Evolutionary conservation across 2,797 vertebrate species (phyloP), one percentile per base, ranked within the genome.

Genomic region (Passerculus sandwichensis): DNA sequence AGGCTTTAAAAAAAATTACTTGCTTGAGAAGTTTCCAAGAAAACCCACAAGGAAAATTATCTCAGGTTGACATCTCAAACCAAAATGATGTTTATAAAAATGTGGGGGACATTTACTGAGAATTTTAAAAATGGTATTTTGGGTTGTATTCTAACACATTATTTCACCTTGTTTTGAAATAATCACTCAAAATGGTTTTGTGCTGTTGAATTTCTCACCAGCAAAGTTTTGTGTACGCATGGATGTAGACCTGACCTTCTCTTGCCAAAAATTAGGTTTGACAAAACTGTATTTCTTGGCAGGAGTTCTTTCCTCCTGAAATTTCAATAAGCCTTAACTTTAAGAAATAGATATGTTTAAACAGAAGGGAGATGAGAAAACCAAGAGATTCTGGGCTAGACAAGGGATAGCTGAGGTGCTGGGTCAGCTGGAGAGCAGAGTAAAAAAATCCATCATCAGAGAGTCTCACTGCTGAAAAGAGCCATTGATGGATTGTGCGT

Each of bases 101-200:
- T 42, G 14, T 29, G 42, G 38, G 7, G 5, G 4, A n/a, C 21
- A 88, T 93, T 61, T 64, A 7, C 53, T 54, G 27, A 85, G 74
- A 86, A 80, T 53, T 30, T 30, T 3, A 62, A 69, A 80, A 77
- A 61, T 17, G 5, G 38, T 44, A 32, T 51, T 53, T 87, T 73
- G 87, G 36, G 10, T 53, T 76, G 27, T 47, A 34, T 42, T 66
- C 61, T 82, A 93, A 82, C 20, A 85, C 25, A 91, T 27, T 86
- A 94, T 87, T 95, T 94, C 61, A 40, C 73, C 45, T 74, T 92
- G 64, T 79, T 95, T 95, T 93, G 83, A 90, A 96, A 93, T 59
- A 48, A 82, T 65, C 48, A 32, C 15, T 94, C 64, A 86, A 67
- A 95, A 93, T 40, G 44, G 38, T n/a, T 77, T 88, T 84, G 81